Evolutionary conservation across 2,113 vertebrate genomes (phyloP).

Genomic region (Muntiacus muntjak): DNA sequence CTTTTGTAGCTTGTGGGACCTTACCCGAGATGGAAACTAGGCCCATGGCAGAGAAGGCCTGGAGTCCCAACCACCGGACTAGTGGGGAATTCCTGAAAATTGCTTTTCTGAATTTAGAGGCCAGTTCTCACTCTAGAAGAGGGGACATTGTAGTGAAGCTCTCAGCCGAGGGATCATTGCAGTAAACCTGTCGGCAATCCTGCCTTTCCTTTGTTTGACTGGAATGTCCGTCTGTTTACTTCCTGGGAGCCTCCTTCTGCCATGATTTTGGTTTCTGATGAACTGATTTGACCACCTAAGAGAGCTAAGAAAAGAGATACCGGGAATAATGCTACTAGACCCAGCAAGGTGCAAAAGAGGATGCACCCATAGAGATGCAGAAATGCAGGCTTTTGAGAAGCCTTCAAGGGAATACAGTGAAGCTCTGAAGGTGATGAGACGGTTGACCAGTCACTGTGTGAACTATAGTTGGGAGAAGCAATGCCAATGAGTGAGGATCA

Average conservation of each 20-base stretch:
- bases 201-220: neutral
- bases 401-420: neutral
- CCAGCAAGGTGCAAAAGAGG: neutral
- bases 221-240: neutral
- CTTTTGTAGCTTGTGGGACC: neutral
- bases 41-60: neutral
- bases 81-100: neutral
- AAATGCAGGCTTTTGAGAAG: neutral
- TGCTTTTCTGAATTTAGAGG: neutral
- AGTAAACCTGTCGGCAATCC: no score
- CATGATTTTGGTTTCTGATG: neutral
- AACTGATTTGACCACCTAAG: neutral
- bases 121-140: neutral
- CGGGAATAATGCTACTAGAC: neutral
- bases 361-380: neutral
- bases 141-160: neutral
- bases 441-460: neutral
- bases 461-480: neutral
- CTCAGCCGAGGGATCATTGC: neutral
- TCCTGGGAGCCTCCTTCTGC: neutral
- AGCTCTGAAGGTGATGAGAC: neutral
- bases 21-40: neutral
- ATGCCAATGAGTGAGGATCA: neutral
- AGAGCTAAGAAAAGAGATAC: neutral
- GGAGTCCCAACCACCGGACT: neutral